Evolutionary conservation across 1,140 invertebrate species (phyloP).

Genomic region (Armadillidium nasatum): DNA sequence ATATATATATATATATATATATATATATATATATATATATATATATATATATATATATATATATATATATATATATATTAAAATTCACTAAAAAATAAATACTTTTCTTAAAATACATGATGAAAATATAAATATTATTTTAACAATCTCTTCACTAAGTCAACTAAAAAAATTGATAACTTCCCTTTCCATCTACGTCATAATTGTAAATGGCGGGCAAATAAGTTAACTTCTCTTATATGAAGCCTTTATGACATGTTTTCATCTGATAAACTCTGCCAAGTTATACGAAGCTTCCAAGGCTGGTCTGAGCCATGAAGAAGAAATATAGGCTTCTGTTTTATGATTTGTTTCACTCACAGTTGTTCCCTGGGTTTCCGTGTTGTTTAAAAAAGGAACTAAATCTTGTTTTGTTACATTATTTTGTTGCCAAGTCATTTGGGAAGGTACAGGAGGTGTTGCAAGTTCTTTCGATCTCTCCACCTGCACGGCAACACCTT

Average conservation of each 20-base stretch:
- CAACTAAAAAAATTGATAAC: too few relatives aligned
- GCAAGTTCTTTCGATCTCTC: not conserved
- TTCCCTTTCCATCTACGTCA: too few relatives aligned
- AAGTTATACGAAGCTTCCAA: constrained; percentile 13
- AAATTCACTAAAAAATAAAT: too few relatives aligned
- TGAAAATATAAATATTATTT: too few relatives aligned
- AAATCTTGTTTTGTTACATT: not conserved
- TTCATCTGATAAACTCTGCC: constrained; percentile 1
- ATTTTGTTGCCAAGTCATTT: not conserved
- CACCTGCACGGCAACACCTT: not conserved
- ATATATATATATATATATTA: too few relatives aligned
- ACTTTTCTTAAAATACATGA: too few relatives aligned
- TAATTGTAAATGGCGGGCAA: too few relatives aligned
- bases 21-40: not conserved
- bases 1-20: constrained; percentile 10
- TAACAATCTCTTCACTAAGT: too few relatives aligned
- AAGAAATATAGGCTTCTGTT: not conserved
- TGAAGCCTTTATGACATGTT: not conserved
- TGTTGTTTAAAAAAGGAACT: not conserved
- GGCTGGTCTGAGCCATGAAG: constrained; percentile 11
- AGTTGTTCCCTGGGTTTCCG: not conserved
- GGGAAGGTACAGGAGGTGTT: not conserved
- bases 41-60: too few relatives aligned
- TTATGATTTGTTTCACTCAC: not conserved
- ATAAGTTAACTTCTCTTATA: too few relatives aligned